These are phyloP conservation scores for Cottoperca gobio DNA, from an alignment of 2,797 vertebrate genomes.

Conservation along the genomic window DNA sequence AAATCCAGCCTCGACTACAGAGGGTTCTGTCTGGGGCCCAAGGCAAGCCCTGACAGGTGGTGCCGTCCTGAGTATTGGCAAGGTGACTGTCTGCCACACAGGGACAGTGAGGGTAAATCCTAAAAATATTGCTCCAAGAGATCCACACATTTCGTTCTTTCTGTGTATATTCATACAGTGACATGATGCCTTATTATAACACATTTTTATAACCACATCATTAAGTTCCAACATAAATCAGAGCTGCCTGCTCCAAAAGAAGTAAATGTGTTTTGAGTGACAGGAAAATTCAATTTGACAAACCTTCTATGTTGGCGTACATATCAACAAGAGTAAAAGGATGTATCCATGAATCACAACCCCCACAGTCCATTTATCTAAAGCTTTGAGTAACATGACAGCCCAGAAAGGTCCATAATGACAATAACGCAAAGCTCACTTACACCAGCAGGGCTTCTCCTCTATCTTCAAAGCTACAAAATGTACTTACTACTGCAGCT, in stretches of 20 bases:
- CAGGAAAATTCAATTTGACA: slow-evolving; percentile 54
- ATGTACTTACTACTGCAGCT: slow-evolving; percentile 56
- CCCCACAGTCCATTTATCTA: slow-evolving; percentile 58
- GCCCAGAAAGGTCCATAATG: slow-evolving; percentile 37
- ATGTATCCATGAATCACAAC: slow-evolving; percentile 50
- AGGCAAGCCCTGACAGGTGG: slow-evolving; percentile 71
- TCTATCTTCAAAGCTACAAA: slow-evolving; percentile 46
- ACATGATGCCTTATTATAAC: slow-evolving; percentile 56
- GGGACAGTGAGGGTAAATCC: slow-evolving; percentile 63
- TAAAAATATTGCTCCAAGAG: slow-evolving; percentile 68
- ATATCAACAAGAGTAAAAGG: slow-evolving; percentile 49
- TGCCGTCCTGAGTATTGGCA: slow-evolving; percentile 71
- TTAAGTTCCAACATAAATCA: slow-evolving; percentile 67
- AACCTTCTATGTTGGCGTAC: slow-evolving; percentile 49
- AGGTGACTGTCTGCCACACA: slow-evolving; percentile 75
- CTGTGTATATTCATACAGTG: slow-evolving; percentile 12
- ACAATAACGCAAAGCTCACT: slow-evolving; percentile 50
- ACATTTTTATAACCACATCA: slow-evolving; percentile 59
- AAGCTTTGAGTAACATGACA: slow-evolving; percentile 41
- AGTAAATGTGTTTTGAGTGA: slow-evolving; percentile 38
- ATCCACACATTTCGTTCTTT: slow-evolving; percentile 41
- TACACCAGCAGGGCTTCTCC: slow-evolving; percentile 28
- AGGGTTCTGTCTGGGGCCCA: slow-evolving; percentile 68
- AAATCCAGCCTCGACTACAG: slow-evolving; percentile 78
- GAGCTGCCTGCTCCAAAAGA: slow-evolving; percentile 38